Base-by-base conservation (phyloP, 2,113 vertebrate species). In the Pavo muticus region DNA sequence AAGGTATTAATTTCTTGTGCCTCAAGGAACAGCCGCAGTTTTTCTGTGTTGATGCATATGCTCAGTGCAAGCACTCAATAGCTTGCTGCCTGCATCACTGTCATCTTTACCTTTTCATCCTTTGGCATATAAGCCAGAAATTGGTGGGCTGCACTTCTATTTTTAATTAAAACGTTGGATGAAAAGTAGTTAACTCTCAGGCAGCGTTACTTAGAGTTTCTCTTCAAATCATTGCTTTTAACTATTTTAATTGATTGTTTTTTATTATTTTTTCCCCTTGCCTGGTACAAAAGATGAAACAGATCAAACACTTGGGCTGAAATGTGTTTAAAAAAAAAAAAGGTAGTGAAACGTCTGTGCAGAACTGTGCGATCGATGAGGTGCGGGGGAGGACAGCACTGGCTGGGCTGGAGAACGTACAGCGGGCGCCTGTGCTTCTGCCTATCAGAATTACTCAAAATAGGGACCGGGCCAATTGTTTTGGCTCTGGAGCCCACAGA, bases 331-430 rank as follows among this genome's bases (percentile, higher is more conserved):
- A 35, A 59, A 29, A 25, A n/a, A n/a, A 25, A 19, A 39, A 9
- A 30, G 42, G 76, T 23, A n/a, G n/a, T 3, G 10, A 27, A 84
- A 18, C 29, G 10, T 65, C 67, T 87, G 65, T 65, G 79, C 40
- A 37, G 40, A 25, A 20, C 70, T 2, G 5, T 17, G 3, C 0
- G 1, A 69, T 19, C 11, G 1, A 75, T 92, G 76, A 69, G 44
- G 60, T 4, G 5, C 8, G 57, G 24, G 45, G 69, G 50, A 56
- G 29, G 64, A 59, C 52, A 76, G 32, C 11, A 2, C 32, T 42
- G 65, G 40, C 7, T 61, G 47, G 59, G 19, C 67, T 87, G 48
- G 54, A 54, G 23, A 30, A 59, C 30, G 59, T 84, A 39, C 35
- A 40, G 70, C 35, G 18, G 27, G 48, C 70, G 32, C 25, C 70